Evolutionary conservation across 1,140 invertebrate species (phyloP).

Genomic region (Drosophila yakuba): DNA sequence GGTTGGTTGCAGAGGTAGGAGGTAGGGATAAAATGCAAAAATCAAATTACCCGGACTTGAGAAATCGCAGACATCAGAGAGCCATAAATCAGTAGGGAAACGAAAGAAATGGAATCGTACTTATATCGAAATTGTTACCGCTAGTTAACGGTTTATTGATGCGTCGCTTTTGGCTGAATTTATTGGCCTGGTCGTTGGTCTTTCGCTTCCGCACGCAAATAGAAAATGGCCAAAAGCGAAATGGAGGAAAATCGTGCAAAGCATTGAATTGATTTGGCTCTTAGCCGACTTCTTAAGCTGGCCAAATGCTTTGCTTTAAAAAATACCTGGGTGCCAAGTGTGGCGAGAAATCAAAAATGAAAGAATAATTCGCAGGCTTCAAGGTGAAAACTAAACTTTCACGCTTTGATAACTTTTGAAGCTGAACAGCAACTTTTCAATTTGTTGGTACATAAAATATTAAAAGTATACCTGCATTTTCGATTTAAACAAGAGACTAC

Average conservation of each 20-base stretch:
- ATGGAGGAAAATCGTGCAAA: slow-evolving; percentile 18
- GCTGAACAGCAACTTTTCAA: too few species aligned
- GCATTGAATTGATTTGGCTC: slow-evolving; percentile 22
- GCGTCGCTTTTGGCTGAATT: slow-evolving; percentile 72
- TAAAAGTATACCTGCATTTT: too few species aligned
- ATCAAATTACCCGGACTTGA: slow-evolving; percentile 76
- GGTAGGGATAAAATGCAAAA: slow-evolving; percentile 54
- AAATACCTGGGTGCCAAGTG: background rate
- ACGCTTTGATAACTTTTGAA: too few species aligned
- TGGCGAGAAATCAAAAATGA: background rate
- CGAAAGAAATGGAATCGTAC: slow-evolving; percentile 44
- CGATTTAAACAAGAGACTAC: too few species aligned
- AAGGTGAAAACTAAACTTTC: too few species aligned
- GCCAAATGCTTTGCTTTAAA: background rate
- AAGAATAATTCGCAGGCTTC: background rate
- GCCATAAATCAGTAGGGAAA: slow-evolving; percentile 63
- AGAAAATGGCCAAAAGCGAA: slow-evolving; percentile 37
- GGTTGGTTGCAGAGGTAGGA: slow-evolving; percentile 15
- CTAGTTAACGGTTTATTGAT: slow-evolving; percentile 81
- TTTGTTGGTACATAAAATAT: too few species aligned
- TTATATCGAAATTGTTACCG: slow-evolving; percentile 69
- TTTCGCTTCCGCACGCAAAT: slow-evolving; percentile 26
- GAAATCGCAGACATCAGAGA: slow-evolving; percentile 78
- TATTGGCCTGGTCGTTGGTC: slow-evolving; percentile 72
- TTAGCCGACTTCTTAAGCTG: background rate